These are phyloP conservation scores for Entomyzon cyanotis DNA, from an alignment of 2,113 vertebrate species.

Conservation along the genomic window DNA sequence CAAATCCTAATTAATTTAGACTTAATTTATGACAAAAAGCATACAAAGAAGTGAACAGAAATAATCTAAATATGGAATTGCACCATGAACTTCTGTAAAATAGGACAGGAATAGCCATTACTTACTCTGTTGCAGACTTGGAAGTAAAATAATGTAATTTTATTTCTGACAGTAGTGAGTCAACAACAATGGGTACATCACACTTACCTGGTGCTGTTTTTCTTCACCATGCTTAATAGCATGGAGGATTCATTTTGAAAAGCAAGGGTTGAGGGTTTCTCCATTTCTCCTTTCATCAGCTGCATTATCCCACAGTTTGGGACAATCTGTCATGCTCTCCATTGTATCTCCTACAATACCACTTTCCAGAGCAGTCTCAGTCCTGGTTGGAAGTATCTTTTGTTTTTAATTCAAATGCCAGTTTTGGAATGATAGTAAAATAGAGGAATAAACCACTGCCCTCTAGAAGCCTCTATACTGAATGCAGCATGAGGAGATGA, in stretches of 20 bases:
- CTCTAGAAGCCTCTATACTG: slow-evolving; percentile 46
- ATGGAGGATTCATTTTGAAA: neutral
- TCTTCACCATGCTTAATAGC: neutral
- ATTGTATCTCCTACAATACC: neutral
- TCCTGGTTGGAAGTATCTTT: neutral
- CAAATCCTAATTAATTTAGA: neutral
- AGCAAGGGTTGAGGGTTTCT: neutral
- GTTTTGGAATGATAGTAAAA: neutral
- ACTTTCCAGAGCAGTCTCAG: slow-evolving; percentile 15
- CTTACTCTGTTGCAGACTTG: neutral
- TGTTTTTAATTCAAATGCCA: neutral
- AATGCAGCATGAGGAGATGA: neutral
- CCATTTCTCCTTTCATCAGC: neutral
- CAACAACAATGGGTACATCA: neutral
- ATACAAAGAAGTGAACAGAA: neutral
- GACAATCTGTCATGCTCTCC: neutral
- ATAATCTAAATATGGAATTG: neutral
- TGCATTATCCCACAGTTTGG: neutral
- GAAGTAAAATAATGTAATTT: neutral
- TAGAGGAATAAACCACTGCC: neutral
- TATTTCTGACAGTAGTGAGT: neutral
- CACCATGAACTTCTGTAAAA: neutral
- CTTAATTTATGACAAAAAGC: neutral
- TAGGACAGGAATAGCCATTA: neutral
- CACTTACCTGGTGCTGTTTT: neutral